Evolutionary conservation across 2,113 vertebrate genomes (phyloP).

Genomic region (Elephantulus edwardii): DNA sequence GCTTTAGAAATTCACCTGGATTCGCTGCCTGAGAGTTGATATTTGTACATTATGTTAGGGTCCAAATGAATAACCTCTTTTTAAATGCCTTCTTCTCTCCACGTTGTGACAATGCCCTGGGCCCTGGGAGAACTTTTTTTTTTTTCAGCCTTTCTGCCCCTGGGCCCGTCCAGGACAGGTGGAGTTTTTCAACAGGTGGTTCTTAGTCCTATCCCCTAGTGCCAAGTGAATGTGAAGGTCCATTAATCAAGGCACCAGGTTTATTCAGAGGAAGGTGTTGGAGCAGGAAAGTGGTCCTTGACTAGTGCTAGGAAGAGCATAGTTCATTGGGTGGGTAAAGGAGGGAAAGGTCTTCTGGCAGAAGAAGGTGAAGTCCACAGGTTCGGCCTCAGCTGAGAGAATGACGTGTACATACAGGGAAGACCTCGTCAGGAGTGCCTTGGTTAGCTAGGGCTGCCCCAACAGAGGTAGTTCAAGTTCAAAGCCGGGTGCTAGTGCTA

Average conservation of each 20-base stretch:
- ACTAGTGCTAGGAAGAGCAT: background rate
- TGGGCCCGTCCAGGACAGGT: constrained; percentile 1
- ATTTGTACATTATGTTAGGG: constrained; percentile 58
- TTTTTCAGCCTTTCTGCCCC: constrained; percentile 52
- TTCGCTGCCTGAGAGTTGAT: constrained; percentile 64
- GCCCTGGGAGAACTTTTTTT: constrained; percentile 41
- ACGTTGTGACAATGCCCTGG: constrained; percentile 19
- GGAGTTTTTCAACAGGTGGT: constrained; percentile 41
- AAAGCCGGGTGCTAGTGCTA: too few relatives aligned
- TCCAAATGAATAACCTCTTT: constrained; percentile 49
- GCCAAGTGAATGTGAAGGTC: constrained; percentile 17
- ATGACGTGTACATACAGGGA: background rate
- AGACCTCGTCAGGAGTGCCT: background rate
- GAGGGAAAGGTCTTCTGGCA: background rate
- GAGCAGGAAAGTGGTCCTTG: background rate
- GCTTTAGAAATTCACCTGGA: constrained; percentile 64
- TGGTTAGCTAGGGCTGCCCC: background rate
- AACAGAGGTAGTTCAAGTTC: too few relatives aligned
- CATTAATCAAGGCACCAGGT: background rate
- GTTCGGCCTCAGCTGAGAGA: background rate
- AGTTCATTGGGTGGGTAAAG: background rate
- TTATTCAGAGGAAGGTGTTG: background rate
- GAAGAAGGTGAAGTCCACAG: background rate
- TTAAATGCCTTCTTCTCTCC: constrained; percentile 48
- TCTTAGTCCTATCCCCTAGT: background rate